Base-by-base conservation (phyloP, 92 coral and sea anemone genomes). In the Phenganax marumi region DNA sequence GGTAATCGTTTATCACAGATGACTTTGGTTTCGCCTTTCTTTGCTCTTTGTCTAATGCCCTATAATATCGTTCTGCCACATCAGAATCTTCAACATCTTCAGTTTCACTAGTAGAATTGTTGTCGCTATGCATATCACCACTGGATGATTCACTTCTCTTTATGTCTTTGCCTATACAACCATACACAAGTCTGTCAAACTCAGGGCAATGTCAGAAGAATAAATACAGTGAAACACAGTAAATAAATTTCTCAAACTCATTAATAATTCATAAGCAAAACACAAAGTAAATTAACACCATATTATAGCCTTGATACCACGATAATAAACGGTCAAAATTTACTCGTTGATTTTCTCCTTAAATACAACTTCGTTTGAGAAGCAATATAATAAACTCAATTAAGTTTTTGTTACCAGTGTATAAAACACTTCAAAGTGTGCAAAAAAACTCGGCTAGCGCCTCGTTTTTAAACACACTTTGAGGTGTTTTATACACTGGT, bases 1-100 rank as follows among this genome's bases (percentile, higher is more conserved):
- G 80, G 23, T 75, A 75, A 18, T 23, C 10, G 66, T 75, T 75
- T 54, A 75, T 54, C 16, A 75, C 80, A 54, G 65, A 10, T 19
- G 22, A 4, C 17, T 75, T 75, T 10, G 80, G 80, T 54, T 25
- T 52, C 2, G 39, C 48, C 48, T 75, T 75, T 43, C 66, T 75
- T 53, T 75, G 80, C n/a, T 75, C 80, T 46, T 75, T 75, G 60
- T 75, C 66, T n/a, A 75, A 56, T 17, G 68, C 53, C n/a, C 10
- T 25, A 54, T 75, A 75, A 19, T 18, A 46, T 52, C 80, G 62
- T 52, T 22, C 62, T 50, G 80, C 46, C 62, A 75, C 64, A 50
- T 43, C 80, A 75, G 25, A 21, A 75, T 50, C 64, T 18, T 75
- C 80, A 52, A 7, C 60, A 53, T 8, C 49, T 22, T 17, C 13